Conservation (phyloP, 2,797 vertebrate genomes). For the Esox masquinongy region DNA sequence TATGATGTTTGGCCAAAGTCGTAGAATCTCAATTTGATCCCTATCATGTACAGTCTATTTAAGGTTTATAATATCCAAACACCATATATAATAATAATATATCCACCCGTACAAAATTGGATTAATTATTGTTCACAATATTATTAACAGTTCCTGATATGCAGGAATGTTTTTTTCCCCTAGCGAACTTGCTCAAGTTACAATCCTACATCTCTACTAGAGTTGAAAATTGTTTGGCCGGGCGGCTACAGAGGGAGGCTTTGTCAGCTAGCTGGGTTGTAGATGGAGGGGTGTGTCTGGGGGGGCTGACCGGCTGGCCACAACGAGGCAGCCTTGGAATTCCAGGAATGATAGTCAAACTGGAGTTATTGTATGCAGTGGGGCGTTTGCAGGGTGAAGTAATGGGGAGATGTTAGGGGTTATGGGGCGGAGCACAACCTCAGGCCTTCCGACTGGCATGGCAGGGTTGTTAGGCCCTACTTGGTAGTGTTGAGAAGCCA, state of each 20-base stretch:
- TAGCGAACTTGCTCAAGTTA: too few species aligned
- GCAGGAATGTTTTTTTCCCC: too few species aligned
- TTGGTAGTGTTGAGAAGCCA: too few species aligned
- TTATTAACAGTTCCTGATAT: too few species aligned
- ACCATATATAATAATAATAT: too few species aligned
- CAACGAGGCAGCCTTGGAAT: constrained; percentile 74
- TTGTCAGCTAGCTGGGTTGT: constrained; percentile 45
- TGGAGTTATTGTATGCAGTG: constrained; percentile 46
- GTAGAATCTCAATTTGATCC: too few species aligned
- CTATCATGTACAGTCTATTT: too few species aligned
- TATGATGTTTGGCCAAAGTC: constrained; percentile 11
- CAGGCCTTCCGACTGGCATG: not conserved
- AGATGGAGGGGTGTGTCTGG: constrained; percentile 1
- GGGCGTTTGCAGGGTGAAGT: constrained; percentile 46
- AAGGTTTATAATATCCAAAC: too few species aligned
- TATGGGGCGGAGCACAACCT: not conserved
- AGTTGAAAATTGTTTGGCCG: not conserved
- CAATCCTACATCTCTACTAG: not conserved
- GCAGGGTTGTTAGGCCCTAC: not conserved
- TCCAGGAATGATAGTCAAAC: constrained; percentile 73
- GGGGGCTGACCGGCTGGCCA: constrained; percentile 52
- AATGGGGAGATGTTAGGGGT: constrained; percentile 32
- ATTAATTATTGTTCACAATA: too few species aligned
- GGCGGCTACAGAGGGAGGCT: constrained; percentile 52
- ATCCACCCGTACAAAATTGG: too few species aligned